Conservation (phyloP, 53 echinoderm and acorn worm species). For the Actinopyga echinites region DNA sequence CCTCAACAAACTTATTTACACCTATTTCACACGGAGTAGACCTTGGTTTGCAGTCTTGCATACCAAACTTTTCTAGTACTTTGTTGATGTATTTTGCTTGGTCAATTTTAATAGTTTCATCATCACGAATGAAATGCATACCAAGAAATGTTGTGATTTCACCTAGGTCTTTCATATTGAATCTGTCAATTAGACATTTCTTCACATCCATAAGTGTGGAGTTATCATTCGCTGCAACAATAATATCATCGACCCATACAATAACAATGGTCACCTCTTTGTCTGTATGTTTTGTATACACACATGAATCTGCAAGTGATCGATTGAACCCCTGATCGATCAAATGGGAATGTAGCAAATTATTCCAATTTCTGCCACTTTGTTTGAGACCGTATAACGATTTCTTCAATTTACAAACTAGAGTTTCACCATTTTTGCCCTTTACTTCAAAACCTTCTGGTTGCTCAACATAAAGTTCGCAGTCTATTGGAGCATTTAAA, state of each 20-base stretch:
- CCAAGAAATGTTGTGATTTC: slow-evolving; percentile 31
- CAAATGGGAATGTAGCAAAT: slow-evolving; percentile 40
- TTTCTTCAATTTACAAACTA: slow-evolving; percentile 51
- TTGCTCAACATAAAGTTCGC: slow-evolving; percentile 41
- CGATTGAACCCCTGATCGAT: slow-evolving; percentile 11
- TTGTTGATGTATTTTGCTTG: slow-evolving; percentile 13
- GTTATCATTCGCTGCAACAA: background rate
- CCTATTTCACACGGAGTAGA: too few relatives aligned
- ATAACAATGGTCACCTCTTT: slow-evolving; percentile 16
- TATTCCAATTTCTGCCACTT: slow-evolving; percentile 53
- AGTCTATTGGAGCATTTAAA: slow-evolving; percentile 54
- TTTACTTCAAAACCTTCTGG: slow-evolving; percentile 39
- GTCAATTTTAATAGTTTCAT: slow-evolving; percentile 5
- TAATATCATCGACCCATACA: too few relatives aligned
- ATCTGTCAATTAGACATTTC: slow-evolving; percentile 1
- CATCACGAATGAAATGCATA: slow-evolving; percentile 23
- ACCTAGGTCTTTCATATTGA: slow-evolving; percentile 46
- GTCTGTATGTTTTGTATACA: slow-evolving; percentile 31
- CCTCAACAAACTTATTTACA: background rate
- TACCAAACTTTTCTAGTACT: slow-evolving; percentile 12
- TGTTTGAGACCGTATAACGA: slow-evolving; percentile 62
- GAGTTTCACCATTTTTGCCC: slow-evolving; percentile 2
- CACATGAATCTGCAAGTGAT: slow-evolving; percentile 45
- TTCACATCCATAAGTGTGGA: background rate
- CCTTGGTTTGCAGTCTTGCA: slow-evolving; percentile 13